These are phyloP conservation scores for Aptenodytes patagonicus DNA, from an alignment of 2,113 vertebrate species.

Conservation along the genomic window DNA sequence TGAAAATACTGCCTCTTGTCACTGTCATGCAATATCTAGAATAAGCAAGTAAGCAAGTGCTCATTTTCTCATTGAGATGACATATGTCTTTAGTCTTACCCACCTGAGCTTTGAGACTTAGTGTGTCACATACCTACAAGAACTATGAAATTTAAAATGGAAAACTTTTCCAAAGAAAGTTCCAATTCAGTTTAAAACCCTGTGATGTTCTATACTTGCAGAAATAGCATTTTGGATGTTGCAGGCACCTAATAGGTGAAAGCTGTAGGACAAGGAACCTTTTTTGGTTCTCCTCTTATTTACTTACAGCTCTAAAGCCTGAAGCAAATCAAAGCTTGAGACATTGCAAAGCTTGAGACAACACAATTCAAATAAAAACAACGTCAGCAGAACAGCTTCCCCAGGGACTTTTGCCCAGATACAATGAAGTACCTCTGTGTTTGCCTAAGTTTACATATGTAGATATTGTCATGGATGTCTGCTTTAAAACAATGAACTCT, in stretches of 20 bases:
- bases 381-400: neutral
- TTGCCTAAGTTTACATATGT: neutral
- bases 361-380: neutral
- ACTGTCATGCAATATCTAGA: neutral
- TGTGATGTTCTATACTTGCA: neutral
- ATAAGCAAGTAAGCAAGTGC: conserved; percentile 4
- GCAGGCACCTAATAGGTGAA: neutral
- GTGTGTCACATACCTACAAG: neutral
- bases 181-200: neutral
- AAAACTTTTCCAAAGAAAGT: neutral
- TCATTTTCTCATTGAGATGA: conserved; percentile 9
- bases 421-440: neutral
- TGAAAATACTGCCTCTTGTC: conserved; percentile 2
- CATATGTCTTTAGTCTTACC: neutral
- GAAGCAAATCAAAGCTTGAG: neutral
- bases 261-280: neutral
- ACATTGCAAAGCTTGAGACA: neutral
- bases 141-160: neutral
- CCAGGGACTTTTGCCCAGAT: neutral
- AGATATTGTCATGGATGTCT: neutral
- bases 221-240: neutral
- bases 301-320: neutral
- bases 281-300: neutral
- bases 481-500: neutral
- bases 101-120: neutral